Evolutionary conservation across 2,797 vertebrate genomes (phyloP), one percentile per base, ranked within the genome.

Genomic region (Pseudochaenichthys georgianus): DNA sequence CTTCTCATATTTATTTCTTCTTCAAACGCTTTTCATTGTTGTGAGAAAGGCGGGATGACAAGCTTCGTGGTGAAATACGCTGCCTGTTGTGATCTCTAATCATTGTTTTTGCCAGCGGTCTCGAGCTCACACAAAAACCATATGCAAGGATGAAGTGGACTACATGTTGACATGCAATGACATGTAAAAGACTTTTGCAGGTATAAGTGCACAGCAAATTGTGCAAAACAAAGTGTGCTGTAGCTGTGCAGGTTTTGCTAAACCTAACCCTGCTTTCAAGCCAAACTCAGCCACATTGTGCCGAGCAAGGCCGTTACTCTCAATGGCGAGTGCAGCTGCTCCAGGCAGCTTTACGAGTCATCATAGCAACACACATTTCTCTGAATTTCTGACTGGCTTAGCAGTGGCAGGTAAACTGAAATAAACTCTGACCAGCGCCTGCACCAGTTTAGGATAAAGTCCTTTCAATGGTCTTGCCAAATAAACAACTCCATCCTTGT

Each of bases 11-110:
- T 89, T 76, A 79, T 78, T 81, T 82, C 76, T 76, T 78, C 83
- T 88, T 87, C 87, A 87, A 86, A 87, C 77, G 48, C 3, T 51
- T 69, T 59, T 75, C 70, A 64, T 66, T 78, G 73, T 76, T 71
- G 81, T 63, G 70, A 73, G 66, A 83, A 77, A 77, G 74, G 65
- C 64, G 76, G 67, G 71, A 85, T 73, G 62, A 68, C 73, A 31
- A 42, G 64, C 62, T 41, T 48, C 3, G 13, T 34, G 71, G 65
- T 62, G 50, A 75, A 78, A 81, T 64, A 28, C 55, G 70, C 69
- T 67, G 60, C 73, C 63, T 46, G 59, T 54, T 70, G 41, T 60
- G 54, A 75, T 79, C 77, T 77, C 34, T 71, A 54, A 73, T 80
- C 73, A 54, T 21, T 54, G 54, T 31, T 77, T 60, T 16, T 51